These are phyloP conservation scores for Lagria hirta DNA, from an alignment of 2,888 invertebrate species.

Conservation along the genomic window DNA sequence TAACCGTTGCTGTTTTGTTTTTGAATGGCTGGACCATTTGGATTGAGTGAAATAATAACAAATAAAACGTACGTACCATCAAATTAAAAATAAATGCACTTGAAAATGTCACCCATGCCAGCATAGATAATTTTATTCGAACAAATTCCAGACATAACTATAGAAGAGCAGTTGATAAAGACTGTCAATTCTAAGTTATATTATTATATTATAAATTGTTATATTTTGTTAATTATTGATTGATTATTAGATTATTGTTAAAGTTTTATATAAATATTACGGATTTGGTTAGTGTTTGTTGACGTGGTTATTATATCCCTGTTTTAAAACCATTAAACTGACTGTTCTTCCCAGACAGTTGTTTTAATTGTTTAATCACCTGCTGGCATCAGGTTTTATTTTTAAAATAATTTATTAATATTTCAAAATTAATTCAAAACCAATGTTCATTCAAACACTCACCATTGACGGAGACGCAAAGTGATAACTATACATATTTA, in stretches of 20 bases:
- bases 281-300: constrained; percentile 47
- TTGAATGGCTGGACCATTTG: constrained; percentile 40
- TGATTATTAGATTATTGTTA: constrained; percentile 50
- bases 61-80: constrained; percentile 27
- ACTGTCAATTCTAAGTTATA: constrained; percentile 40
- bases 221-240: constrained; percentile 42
- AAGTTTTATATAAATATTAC: constrained; percentile 53
- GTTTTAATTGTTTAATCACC: constrained; percentile 31
- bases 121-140: constrained; percentile 30
- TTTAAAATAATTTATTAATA: constrained; percentile 11
- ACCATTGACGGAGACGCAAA: constrained; percentile 46
- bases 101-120: constrained; percentile 49
- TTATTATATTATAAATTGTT: constrained; percentile 44
- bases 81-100: constrained; percentile 46
- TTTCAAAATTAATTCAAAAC: constrained; percentile 14
- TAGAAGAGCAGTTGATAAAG: constrained; percentile 31
- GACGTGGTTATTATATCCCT: constrained; percentile 17
- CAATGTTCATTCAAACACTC: constrained; percentile 39
- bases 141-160: constrained; percentile 34
- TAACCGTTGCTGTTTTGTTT: constrained; percentile 22
- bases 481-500: constrained; percentile 50
- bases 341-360: constrained; percentile 50
- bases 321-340: constrained; percentile 18
- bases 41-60: too few relatives aligned
- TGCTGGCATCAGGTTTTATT: constrained; percentile 31